Conservation (phyloP, 2,888 invertebrate species). For the Lasius fuliginosus region DNA sequence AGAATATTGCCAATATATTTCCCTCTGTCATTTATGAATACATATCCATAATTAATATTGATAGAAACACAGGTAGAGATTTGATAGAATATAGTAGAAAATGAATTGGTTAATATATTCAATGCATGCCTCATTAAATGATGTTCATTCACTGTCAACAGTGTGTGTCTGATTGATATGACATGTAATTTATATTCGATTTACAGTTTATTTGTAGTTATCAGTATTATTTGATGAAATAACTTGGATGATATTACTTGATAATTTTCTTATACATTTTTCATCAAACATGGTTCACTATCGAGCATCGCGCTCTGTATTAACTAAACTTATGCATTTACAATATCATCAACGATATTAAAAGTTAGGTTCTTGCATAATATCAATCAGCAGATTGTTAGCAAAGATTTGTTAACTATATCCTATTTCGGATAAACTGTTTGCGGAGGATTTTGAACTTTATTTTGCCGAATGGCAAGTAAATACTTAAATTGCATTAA, state of each 20-base stretch:
- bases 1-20: constrained; percentile 12
- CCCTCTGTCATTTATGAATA: constrained; percentile 19
- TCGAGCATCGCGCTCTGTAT: background rate
- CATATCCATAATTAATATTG: constrained; percentile 38
- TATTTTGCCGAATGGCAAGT: background rate
- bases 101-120: constrained; percentile 26
- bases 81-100: background rate
- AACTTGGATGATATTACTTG: background rate
- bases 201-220: constrained; percentile 17
- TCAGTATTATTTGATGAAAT: background rate
- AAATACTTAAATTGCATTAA: constrained; percentile 15
- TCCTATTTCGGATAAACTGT: background rate
- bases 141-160: constrained; percentile 25
- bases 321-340: background rate
- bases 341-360: background rate
- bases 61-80: constrained; percentile 23
- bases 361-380: background rate
- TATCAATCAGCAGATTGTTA: background rate
- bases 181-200: constrained; percentile 37
- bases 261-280: background rate
- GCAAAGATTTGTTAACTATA: background rate
- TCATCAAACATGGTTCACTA: background rate
- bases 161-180: constrained; percentile 12
- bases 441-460: constrained; percentile 10
- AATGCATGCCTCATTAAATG: constrained; percentile 38